Evolutionary conservation across 2,888 invertebrate species (phyloP).

Genomic region (Sicus ferrugineus): DNA sequence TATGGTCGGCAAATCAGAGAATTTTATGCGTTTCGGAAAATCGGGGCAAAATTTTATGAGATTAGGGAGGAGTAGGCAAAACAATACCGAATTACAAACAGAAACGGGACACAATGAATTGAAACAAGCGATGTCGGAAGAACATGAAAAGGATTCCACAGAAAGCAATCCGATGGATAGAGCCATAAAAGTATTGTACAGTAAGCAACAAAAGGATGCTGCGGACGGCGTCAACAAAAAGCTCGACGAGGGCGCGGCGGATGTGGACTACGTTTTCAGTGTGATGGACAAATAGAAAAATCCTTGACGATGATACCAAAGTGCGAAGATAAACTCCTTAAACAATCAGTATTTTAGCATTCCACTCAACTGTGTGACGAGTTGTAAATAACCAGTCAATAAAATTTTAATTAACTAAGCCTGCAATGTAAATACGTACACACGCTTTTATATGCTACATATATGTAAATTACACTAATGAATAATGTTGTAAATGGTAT

Average conservation of each 20-base stretch:
- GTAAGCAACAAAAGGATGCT: constrained; percentile 44
- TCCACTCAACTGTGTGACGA: constrained; percentile 30
- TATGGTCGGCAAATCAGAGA: constrained; percentile 23
- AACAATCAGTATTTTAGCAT: constrained; percentile 25
- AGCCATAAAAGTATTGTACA: constrained; percentile 49
- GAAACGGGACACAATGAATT: constrained; percentile 33
- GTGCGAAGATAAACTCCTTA: neutral
- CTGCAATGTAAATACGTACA: constrained; percentile 25
- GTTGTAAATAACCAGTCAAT: constrained; percentile 27
- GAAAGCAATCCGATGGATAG: constrained; percentile 51
- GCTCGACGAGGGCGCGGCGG: constrained; percentile 37
- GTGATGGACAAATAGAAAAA: constrained; percentile 27
- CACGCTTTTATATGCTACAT: constrained; percentile 28
- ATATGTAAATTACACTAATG: constrained; percentile 10
- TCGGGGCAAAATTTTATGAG: constrained; percentile 52
- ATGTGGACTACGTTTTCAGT: constrained; percentile 46
- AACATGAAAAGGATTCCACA: constrained; percentile 11
- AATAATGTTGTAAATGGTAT: neutral
- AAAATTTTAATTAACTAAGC: constrained; percentile 18
- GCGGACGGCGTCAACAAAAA: constrained; percentile 31
- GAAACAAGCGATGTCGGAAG: constrained; percentile 24
- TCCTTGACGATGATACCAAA: neutral
- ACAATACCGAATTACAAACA: constrained; percentile 37
- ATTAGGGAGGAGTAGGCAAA: constrained; percentile 49
- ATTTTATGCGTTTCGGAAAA: constrained; percentile 55